Evolutionary conservation across 2,888 invertebrate genomes (phyloP), one percentile per base, ranked within the genome.

Genomic region (Aporophyla nigra): DNA sequence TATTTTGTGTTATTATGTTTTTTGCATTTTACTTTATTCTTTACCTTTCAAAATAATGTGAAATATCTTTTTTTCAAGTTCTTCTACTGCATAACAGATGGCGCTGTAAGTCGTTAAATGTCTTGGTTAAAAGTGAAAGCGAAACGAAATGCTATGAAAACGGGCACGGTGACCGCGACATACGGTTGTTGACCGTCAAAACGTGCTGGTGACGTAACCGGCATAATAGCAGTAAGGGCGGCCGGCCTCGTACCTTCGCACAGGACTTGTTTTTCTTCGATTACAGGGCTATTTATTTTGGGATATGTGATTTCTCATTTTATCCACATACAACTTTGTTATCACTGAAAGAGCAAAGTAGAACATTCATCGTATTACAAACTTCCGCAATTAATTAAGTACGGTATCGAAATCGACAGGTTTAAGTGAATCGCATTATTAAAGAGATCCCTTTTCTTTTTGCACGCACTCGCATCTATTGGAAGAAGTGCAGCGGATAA

Each of bases 121-220:
- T 53, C 43, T 49, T n/a, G 69, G 73, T 74, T 83, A 89, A 91
- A 93, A 95, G 95, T 95, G 95, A 95, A 95, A 95, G 95, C 93
- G 86, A 78, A 87, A 84, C 86, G 86, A 84, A 89, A 85, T 84
- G 87, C 86, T 77, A 89, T 88, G 88, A 91, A 91, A 93, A 91
- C 89, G 89, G 88, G 91, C 90, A 91, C 92, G 90, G 89, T 93
- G 93, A 93, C 94, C 94, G 92, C 93, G 91, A 92, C 89, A 90
- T 63, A 86, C 93, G 96, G 96, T 95, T 96, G 95, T 95, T 96
- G 96, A 96, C 96, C 96, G 95, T 93, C 96, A 95, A 95, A 95
- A 92, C 71, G 71, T 27, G 78, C 80, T 76, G 83, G 82, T 93
- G 92, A 94, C 89, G 95, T 95, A 95, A 95, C 88, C 88, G 83